Percentiles rank a stretch among this genome's conserved stretches.
phyloP scores from a whole-genome alignment of 2,797 vertebrate genomes.

The Melopsittacus undulatus region DNA sequence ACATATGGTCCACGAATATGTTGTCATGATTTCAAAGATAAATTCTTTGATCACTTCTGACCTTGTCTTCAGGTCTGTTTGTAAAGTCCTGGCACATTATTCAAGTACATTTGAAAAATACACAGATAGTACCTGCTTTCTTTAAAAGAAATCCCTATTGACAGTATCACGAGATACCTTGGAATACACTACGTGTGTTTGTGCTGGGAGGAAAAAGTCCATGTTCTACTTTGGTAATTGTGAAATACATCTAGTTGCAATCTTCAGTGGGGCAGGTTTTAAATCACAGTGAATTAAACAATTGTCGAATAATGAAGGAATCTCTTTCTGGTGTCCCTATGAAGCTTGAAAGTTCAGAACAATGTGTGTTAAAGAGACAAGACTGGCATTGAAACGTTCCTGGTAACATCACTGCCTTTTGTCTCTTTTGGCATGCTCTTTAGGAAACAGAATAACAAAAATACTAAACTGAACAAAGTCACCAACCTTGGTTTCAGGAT shows the following conservation, averaged over 20 bases:
- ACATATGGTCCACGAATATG: background rate
- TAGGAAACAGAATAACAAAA: slow-evolving; percentile 65
- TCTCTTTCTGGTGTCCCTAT: background rate
- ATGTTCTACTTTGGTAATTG: background rate
- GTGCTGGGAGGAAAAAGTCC: background rate
- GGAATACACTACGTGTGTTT: background rate
- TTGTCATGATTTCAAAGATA: background rate
- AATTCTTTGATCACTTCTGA: slow-evolving; percentile 13
- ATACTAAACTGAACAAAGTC: slow-evolving; percentile 68
- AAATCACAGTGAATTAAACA: slow-evolving; percentile 23
- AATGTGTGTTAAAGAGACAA: background rate
- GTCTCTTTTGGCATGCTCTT: slow-evolving; percentile 50
- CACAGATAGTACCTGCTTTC: slow-evolving; percentile 1
- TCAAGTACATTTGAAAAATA: background rate
- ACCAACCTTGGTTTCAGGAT: slow-evolving; percentile 74
- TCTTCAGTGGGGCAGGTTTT: background rate
- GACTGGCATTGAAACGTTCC: background rate
- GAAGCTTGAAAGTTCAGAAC: slow-evolving; percentile 38
- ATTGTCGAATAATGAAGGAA: slow-evolving; percentile 4
- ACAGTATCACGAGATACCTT: background rate
- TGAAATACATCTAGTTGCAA: background rate
- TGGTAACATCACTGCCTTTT: slow-evolving; percentile 31
- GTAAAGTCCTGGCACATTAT: background rate
- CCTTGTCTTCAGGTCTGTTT: slow-evolving; percentile 37
- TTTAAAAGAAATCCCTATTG: slow-evolving; percentile 8